These are phyloP conservation scores for Pararge aegeria DNA, from an alignment of 1,140 invertebrate genomes.

Conservation along the genomic window DNA sequence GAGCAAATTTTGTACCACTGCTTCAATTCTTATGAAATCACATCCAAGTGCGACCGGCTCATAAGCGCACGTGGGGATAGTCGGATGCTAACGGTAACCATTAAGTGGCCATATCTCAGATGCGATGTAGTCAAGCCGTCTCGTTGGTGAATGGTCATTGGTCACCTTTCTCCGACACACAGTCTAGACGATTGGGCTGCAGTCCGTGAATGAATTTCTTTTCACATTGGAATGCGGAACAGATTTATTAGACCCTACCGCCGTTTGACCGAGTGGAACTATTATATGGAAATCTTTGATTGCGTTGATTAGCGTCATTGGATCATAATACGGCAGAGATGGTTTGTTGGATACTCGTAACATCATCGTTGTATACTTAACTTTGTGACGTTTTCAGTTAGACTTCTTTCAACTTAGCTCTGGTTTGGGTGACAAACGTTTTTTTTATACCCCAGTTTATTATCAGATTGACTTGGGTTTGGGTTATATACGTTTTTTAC, in stretches of 20 bases:
- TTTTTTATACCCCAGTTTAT: too few relatives aligned
- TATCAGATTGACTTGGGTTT: too few relatives aligned
- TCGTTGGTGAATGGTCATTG: conserved; percentile 73
- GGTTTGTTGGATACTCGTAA: not conserved
- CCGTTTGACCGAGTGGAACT: conserved; percentile 6
- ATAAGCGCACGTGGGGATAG: conserved; percentile 11
- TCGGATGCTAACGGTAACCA: conserved; percentile 38
- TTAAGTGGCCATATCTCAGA: conserved; percentile 41
- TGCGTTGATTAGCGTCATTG: not conserved
- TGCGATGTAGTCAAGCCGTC: conserved; percentile 42
- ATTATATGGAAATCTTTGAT: not conserved
- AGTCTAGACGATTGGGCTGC: conserved; percentile 67
- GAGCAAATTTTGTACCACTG: too few relatives aligned
- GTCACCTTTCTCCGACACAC: conserved; percentile 76
- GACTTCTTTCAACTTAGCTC: too few relatives aligned
- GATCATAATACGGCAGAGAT: not conserved
- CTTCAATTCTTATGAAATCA: too few relatives aligned
- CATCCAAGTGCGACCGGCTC: not conserved
- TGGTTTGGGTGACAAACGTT: too few relatives aligned
- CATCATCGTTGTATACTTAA: too few relatives aligned
- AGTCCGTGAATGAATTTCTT: conserved; percentile 69
- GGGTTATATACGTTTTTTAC: too few relatives aligned
- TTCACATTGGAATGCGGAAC: conserved; percentile 73
- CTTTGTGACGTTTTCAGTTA: too few relatives aligned
- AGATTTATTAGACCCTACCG: conserved; percentile 58